Conservation (phyloP, 2,113 vertebrate genomes). For the Cynopterus brachyotis region DNA sequence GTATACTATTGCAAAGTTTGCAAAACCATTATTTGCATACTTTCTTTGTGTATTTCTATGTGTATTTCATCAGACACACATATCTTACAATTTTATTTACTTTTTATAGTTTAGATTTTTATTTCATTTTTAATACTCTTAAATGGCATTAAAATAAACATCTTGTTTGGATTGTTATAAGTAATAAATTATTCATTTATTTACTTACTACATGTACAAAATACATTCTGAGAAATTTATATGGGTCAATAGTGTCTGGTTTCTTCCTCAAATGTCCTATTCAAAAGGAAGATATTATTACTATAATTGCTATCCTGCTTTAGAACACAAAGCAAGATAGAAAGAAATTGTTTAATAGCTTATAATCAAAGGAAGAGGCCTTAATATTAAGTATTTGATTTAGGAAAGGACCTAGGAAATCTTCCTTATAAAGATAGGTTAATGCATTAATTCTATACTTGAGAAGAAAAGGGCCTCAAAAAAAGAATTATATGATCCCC, state of each 20-base stretch:
- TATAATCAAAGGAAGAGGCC: constrained; percentile 66
- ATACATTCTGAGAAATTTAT: constrained; percentile 1
- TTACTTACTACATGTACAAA: neutral
- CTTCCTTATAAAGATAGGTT: constrained; percentile 42
- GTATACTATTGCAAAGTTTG: neutral
- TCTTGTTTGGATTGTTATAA: neutral
- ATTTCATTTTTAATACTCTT: neutral
- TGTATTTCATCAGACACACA: neutral
- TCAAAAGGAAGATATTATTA: constrained; percentile 35
- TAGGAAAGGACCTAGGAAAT: constrained; percentile 54
- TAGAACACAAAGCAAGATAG: constrained; percentile 69
- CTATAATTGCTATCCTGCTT: constrained; percentile 28
- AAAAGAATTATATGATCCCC: neutral
- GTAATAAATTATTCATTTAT: neutral
- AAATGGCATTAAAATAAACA: neutral
- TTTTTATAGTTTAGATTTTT: neutral
- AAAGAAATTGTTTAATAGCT: constrained; percentile 72
- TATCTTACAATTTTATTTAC: neutral
- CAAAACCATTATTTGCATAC: neutral
- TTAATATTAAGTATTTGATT: constrained; percentile 65
- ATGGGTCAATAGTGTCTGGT: neutral
- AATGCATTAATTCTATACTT: constrained; percentile 62
- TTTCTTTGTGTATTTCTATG: no score
- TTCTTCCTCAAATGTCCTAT: neutral
- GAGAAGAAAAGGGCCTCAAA: constrained; percentile 36